Conservation (phyloP, 1,140 invertebrate species). For the Scaptomyza pallida region DNA sequence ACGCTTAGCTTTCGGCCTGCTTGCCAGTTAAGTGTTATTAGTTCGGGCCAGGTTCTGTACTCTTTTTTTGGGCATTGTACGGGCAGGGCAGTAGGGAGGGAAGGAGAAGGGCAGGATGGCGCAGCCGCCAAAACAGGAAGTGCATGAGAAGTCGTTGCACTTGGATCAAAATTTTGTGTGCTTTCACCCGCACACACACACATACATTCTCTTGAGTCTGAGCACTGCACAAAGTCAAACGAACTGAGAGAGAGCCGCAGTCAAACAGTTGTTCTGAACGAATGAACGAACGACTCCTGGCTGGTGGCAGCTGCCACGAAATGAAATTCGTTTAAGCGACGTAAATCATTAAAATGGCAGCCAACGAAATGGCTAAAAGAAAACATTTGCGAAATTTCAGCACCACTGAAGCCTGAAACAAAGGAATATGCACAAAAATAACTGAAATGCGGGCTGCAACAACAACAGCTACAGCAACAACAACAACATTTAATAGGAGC, state of each 20-base stretch:
- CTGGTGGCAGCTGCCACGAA: conserved; percentile 36
- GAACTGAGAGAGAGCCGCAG: conserved; percentile 1
- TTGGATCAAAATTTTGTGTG: conserved; percentile 16
- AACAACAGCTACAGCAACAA: conserved; percentile 13
- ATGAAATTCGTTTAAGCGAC: conserved; percentile 50
- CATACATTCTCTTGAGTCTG: conserved; percentile 17
- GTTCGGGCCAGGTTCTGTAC: conserved; percentile 50
- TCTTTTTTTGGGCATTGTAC: conserved; percentile 42
- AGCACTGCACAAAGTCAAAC: conserved; percentile 13
- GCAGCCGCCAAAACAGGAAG: conserved; percentile 13
- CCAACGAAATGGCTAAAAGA: conserved; percentile 59
- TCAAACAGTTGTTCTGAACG: conserved; percentile 37
- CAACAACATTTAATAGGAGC: conserved; percentile 70
- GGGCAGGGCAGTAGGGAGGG: background rate
- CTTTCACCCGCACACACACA: conserved; percentile 17
- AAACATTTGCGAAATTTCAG: conserved; percentile 77
- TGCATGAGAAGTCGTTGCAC: conserved; percentile 50
- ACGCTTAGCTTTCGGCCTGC: conserved; percentile 59
- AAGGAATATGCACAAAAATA: conserved; percentile 28
- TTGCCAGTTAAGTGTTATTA: conserved; percentile 72
- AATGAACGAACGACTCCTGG: conserved; percentile 1
- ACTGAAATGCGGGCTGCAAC: conserved; percentile 15
- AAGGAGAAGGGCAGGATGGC: background rate
- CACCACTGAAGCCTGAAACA: conserved; percentile 56
- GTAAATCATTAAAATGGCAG: conserved; percentile 70